Conservation (phyloP, 2,888 invertebrate species). For the Bruchidius siliquastri region DNA sequence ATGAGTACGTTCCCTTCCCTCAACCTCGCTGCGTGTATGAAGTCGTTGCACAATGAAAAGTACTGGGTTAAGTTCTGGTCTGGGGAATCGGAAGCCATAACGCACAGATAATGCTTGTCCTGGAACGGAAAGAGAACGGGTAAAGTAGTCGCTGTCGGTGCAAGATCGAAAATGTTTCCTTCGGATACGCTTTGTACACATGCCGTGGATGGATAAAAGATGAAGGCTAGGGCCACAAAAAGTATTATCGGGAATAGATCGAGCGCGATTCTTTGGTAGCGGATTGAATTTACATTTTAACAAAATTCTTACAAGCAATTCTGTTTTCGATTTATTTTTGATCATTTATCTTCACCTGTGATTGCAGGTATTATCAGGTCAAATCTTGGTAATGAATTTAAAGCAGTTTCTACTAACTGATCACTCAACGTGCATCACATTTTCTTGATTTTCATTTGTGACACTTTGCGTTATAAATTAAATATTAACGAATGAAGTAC, state of each 20-base stretch:
- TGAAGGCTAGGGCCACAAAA: not conserved
- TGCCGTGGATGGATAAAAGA: not conserved
- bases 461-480: too few relatives aligned
- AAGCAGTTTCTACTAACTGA: too few relatives aligned
- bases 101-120: slow-evolving; percentile 95
- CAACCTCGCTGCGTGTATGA: slow-evolving; percentile 88
- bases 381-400: too few relatives aligned
- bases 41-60: slow-evolving; percentile 91
- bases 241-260: not conserved
- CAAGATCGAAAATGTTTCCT: not conserved
- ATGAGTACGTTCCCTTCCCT: slow-evolving; percentile 88
- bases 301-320: too few relatives aligned
- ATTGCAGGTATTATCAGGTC: too few relatives aligned
- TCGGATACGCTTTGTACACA: not conserved
- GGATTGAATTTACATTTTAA: too few relatives aligned
- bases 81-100: slow-evolving; percentile 92
- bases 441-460: too few relatives aligned
- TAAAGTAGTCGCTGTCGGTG: not conserved
- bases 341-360: too few relatives aligned
- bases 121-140: slow-evolving; percentile 46
- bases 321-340: too few relatives aligned
- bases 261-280: not conserved
- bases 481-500: too few relatives aligned
- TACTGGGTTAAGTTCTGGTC: slow-evolving; percentile 91
- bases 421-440: too few relatives aligned